Conservation (phyloP, 2,888 invertebrate genomes). For the Cerceris ruficornis region DNA sequence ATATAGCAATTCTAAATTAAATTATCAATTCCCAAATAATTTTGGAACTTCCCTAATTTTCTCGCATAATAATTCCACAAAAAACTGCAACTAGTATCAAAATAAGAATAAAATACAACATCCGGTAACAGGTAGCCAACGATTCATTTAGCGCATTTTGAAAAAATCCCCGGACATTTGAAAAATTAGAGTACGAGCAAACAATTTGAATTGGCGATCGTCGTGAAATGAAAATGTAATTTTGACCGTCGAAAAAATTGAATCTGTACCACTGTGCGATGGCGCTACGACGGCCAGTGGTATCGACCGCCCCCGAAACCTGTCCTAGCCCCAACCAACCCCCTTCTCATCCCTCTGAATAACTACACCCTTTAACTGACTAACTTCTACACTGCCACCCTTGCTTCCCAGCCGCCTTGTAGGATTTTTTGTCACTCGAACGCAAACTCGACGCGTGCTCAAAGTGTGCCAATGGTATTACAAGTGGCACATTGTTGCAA, state of each 20-base stretch:
- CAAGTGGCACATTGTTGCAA: too few species aligned
- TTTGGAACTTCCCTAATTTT: too few species aligned
- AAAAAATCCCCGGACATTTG: not conserved
- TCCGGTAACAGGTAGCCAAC: too few species aligned
- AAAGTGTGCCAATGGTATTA: too few species aligned
- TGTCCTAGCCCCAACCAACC: slow-evolving; percentile 42
- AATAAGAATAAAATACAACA: too few species aligned
- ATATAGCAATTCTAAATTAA: too few species aligned
- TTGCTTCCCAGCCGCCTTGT: slow-evolving; percentile 9
- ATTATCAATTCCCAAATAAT: too few species aligned
- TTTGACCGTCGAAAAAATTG: slow-evolving; percentile 10
- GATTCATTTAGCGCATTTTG: too few species aligned
- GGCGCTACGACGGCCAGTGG: slow-evolving; percentile 59
- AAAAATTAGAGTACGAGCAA: not conserved
- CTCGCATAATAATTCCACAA: too few species aligned
- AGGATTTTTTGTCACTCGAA: not conserved
- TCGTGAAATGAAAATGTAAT: slow-evolving; percentile 32
- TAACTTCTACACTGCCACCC: slow-evolving; percentile 34
- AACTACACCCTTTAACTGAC: slow-evolving; percentile 43
- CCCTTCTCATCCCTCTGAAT: slow-evolving; percentile 33
- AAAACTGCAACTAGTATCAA: too few species aligned
- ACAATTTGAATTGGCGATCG: not conserved
- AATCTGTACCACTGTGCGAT: slow-evolving; percentile 46
- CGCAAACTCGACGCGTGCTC: not conserved
- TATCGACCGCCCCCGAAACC: slow-evolving; percentile 70